These are phyloP conservation scores for Glandiceps talaboti DNA, from an alignment of 53 echinoderm and acorn worm species.

Conservation along the genomic window DNA sequence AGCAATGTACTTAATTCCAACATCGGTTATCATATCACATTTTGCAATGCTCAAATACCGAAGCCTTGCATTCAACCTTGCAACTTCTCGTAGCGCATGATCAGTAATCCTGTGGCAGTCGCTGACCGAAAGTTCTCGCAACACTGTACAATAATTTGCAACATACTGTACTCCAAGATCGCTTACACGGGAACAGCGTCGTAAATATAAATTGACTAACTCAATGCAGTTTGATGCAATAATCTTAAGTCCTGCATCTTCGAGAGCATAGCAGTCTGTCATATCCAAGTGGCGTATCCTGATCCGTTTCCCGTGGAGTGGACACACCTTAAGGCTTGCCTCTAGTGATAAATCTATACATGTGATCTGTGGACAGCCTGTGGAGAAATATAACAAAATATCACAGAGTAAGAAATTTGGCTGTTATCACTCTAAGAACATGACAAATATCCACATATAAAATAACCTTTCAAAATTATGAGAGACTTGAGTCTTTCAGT, in stretches of 20 bases:
- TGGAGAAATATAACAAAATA: slow-evolving; percentile 7
- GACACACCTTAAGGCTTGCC: slow-evolving; percentile 5
- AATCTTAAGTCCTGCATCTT: slow-evolving; percentile 72
- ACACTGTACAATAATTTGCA: slow-evolving; percentile 62
- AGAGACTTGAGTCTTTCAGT: too few relatives aligned
- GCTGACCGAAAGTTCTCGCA: slow-evolving; percentile 74
- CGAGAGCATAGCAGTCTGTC: slow-evolving; percentile 69
- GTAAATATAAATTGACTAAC: slow-evolving; percentile 76
- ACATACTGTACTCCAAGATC: slow-evolving; percentile 80
- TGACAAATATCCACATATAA: too few relatives aligned
- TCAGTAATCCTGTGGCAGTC: slow-evolving; percentile 82
- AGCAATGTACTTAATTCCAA: slow-evolving; percentile 62
- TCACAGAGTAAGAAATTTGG: not conserved
- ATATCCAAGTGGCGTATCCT: slow-evolving; percentile 76
- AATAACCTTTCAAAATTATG: too few relatives aligned
- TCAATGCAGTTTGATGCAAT: slow-evolving; percentile 87
- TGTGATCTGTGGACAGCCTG: slow-evolving; percentile 84
- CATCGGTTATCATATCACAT: slow-evolving; percentile 83
- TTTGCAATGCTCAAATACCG: slow-evolving; percentile 86
- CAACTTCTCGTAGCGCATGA: slow-evolving; percentile 56
- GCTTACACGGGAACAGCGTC: slow-evolving; percentile 57
- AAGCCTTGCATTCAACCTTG: slow-evolving; percentile 64
- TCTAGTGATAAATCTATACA: slow-evolving; percentile 81
- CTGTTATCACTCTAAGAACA: too few relatives aligned
- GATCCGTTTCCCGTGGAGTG: slow-evolving; percentile 34